Conservation (phyloP, 2,113 vertebrate species). For the Chitala chitala region DNA sequence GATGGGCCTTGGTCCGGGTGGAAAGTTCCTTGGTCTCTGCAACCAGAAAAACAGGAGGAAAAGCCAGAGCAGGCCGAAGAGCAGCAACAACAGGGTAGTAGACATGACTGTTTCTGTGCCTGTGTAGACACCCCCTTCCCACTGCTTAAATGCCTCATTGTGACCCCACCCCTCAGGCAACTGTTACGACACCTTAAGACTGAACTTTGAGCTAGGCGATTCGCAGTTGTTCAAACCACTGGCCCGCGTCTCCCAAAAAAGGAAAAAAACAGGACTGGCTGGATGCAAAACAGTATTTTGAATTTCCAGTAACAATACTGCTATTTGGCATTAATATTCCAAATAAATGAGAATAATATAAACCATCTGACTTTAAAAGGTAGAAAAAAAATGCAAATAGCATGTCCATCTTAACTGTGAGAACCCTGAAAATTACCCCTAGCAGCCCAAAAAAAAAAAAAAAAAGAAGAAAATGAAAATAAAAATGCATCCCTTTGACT, state of each 20-base stretch:
- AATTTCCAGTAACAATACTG: background rate
- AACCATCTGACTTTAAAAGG: too few relatives aligned
- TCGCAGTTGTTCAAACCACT: too few relatives aligned
- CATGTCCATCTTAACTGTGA: too few relatives aligned
- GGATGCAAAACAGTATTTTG: background rate
- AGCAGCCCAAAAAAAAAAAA: too few relatives aligned
- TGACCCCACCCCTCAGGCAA: background rate
- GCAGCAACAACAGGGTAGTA: background rate
- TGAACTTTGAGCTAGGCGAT: too few relatives aligned
- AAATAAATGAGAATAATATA: background rate
- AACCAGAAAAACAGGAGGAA: slow-evolving; percentile 3
- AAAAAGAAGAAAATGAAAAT: too few relatives aligned
- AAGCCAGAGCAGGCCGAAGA: background rate
- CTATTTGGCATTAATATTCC: background rate
- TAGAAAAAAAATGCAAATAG: too few relatives aligned
- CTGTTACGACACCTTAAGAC: too few relatives aligned
- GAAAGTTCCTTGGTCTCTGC: slow-evolving; percentile 15
- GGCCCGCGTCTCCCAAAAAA: background rate
- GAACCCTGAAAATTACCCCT: too few relatives aligned
- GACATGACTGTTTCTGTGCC: background rate
- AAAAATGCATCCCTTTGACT: too few relatives aligned
- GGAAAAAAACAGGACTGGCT: background rate
- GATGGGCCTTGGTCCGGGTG: background rate
- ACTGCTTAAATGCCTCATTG: background rate
- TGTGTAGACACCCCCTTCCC: background rate